A percentile compares a stretch with the other conserved stretches of the same genome.
Evolutionary conservation across 2,888 invertebrate species (phyloP).

Genomic region (Cryptosula pallasiana): DNA sequence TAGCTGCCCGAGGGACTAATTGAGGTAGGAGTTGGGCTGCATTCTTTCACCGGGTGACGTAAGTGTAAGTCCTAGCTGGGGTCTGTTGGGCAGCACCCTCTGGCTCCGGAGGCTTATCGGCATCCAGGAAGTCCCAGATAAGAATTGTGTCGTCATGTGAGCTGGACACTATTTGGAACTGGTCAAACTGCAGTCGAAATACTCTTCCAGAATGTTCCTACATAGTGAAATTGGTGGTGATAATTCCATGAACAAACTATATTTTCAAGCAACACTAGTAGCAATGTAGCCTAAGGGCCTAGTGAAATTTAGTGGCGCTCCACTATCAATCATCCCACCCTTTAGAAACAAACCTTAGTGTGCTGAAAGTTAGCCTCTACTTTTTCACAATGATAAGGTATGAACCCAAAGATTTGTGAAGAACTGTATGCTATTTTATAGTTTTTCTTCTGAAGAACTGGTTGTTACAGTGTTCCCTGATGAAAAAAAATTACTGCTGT

Average conservation of each 20-base stretch:
- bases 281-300: not conserved
- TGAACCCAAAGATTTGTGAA: too few species aligned
- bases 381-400: too few species aligned
- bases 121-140: conserved; percentile 94
- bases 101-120: conserved; percentile 1
- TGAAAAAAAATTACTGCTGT: too few species aligned
- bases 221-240: conserved; percentile 52
- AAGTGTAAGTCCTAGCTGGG: conserved; percentile 3
- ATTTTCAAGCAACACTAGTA: not conserved
- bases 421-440: too few species aligned
- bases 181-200: conserved; percentile 95
- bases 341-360: too few species aligned
- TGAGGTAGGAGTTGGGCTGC: too few species aligned
- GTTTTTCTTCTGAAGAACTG: too few species aligned
- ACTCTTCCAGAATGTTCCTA: conserved; percentile 97
- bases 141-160: conserved; percentile 98
- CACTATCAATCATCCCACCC: too few species aligned
- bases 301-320: not conserved
- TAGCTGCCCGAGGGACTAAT: not conserved
- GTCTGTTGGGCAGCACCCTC: not conserved
- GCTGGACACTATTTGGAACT: conserved; percentile 96
- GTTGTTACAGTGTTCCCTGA: too few species aligned
- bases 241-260: too few species aligned
- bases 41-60: conserved; percentile 5
- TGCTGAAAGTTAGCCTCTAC: too few species aligned